phyloP scores from a whole-genome alignment of 2,888 invertebrate species.

The Erynnis tages region DNA sequence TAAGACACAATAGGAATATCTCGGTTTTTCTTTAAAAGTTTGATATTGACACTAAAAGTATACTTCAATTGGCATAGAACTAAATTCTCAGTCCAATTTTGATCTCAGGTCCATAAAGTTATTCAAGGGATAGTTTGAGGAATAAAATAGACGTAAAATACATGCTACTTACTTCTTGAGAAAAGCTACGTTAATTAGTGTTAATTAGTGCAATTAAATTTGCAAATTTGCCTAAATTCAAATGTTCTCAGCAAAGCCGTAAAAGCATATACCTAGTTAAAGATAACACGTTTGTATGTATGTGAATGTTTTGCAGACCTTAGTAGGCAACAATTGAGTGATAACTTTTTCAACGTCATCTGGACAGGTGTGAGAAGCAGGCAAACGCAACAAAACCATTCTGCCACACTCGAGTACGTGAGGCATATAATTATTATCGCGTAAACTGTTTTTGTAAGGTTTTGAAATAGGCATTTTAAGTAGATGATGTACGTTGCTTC shows the following conservation, averaged over 20 bases:
- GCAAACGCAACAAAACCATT: constrained; percentile 27
- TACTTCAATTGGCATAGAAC: too few relatives aligned
- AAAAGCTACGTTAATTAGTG: constrained; percentile 17
- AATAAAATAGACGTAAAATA: too few relatives aligned
- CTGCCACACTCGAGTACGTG: neutral
- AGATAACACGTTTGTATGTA: constrained; percentile 5
- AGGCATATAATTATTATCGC: neutral
- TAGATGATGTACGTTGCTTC: neutral
- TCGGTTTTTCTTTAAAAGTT: too few relatives aligned
- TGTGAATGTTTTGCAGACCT: constrained; percentile 17
- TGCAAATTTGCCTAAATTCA: constrained; percentile 20
- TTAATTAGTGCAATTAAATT: constrained; percentile 15
- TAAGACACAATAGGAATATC: too few relatives aligned
- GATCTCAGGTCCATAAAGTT: too few relatives aligned
- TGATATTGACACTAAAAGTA: too few relatives aligned
- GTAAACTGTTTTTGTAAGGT: neutral
- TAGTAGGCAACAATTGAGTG: constrained; percentile 29
- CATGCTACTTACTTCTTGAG: neutral
- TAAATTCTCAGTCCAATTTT: too few relatives aligned
- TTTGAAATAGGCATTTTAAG: neutral
- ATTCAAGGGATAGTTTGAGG: too few relatives aligned
- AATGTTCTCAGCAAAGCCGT: constrained; percentile 11
- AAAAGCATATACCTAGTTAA: neutral
- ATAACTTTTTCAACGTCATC: constrained; percentile 34
- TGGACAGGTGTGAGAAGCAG: constrained; percentile 33